Base-by-base conservation (phyloP, 2,797 vertebrate genomes). In the Acipenser ruthenus region DNA sequence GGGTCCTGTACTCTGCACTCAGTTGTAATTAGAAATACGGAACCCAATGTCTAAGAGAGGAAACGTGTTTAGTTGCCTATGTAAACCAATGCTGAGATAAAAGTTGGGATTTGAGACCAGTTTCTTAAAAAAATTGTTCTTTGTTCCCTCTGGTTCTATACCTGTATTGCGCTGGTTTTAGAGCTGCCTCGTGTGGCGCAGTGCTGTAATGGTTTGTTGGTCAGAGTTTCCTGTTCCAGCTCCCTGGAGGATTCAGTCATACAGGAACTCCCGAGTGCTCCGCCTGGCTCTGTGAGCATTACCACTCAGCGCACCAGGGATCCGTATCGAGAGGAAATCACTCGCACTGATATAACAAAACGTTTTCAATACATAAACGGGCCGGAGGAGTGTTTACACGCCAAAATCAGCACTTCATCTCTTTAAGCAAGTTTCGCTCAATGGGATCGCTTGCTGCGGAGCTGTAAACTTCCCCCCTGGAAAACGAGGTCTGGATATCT, bases 231-330 rank as follows among this genome's bases (percentile, higher is more conserved):
- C 77, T 77, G 79, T 78, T 68, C 79, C 81, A 76, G 87, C 82
- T 87, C 80, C 86, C 85, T 85, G 84, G 78, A 37, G 23, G 23
- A 37, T 76, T 77, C 70, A 73, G 68, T 75, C 77, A 82, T 84
- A 87, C 86, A 84, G 86, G 86, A 91, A 90, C 88, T 87, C 83
- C 84, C 69, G 60, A 64, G 51, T 59, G 64, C 65, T 58, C 9
- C 12, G 65, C 71, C 84, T 83, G 82, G 78, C 84, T 79, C 75
- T 77, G 80, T 77, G 80, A 73, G 79, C 53, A 74, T 75, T 68
- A 79, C 1, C 15, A 18, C 15, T 77, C 71, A 68, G 78, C 61
- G 75, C 76, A 75, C 72, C 70, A 70, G 76, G 82, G 83, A 71
- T 81, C 74, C 68, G 72, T 66, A 10, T 67, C 62, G 64, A 66